Percentiles rank a stretch among this genome's conserved stretches.
Conservation (phyloP, 2,888 invertebrate species). For the Apomyelois bistriatella region DNA sequence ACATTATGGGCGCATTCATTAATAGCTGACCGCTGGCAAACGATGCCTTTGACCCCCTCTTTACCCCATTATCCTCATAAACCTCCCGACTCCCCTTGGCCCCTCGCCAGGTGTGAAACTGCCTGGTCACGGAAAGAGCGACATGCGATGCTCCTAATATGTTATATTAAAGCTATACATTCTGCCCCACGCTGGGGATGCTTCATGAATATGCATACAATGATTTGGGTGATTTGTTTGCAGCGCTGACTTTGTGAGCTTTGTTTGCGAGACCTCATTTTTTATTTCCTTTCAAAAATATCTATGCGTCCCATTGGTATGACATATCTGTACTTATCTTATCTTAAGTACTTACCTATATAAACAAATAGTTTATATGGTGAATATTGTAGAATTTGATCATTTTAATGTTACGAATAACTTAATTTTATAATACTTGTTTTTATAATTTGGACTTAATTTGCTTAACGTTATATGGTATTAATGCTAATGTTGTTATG, state of each 20-base stretch:
- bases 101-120: constrained; percentile 76
- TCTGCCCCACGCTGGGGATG: constrained; percentile 51
- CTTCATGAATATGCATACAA: constrained; percentile 71
- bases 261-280: not conserved
- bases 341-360: too few species aligned
- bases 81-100: constrained; percentile 34
- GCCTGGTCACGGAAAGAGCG: constrained; percentile 75
- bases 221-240: constrained; percentile 58
- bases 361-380: too few species aligned
- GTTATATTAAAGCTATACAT: constrained; percentile 72
- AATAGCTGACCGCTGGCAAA: constrained; percentile 75
- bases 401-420: too few species aligned
- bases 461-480: too few species aligned
- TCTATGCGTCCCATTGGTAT: too few species aligned
- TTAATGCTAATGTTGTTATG: too few species aligned
- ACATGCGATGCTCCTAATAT: constrained; percentile 78
- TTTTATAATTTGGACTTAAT: too few species aligned
- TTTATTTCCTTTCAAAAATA: too few species aligned
- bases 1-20: constrained; percentile 74
- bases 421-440: too few species aligned
- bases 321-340: too few species aligned
- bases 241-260: constrained; percentile 18
- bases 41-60: constrained; percentile 57
- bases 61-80: constrained; percentile 55
- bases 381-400: too few species aligned